Evolutionary conservation across 2,797 vertebrate species (phyloP).

Genomic region (Sebastes trivittatus): DNA sequence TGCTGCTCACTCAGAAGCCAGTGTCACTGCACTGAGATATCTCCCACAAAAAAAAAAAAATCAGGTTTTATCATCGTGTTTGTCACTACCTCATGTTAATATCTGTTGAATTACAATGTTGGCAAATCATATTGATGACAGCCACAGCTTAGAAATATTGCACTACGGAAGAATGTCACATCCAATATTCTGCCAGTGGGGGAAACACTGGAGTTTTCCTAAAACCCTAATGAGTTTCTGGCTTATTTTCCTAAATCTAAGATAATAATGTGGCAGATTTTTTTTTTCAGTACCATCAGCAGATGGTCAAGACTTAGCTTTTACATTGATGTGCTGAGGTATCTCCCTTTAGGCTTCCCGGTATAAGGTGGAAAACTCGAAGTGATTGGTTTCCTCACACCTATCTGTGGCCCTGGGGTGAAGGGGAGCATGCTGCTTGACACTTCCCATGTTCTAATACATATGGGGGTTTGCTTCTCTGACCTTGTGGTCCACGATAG

Average conservation of each 20-base stretch:
- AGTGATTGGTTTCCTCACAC: constrained; percentile 25
- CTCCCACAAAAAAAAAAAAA: constrained; percentile 23
- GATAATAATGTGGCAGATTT: constrained; percentile 5
- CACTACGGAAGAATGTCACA: constrained; percentile 13
- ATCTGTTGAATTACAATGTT: constrained; percentile 49
- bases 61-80: constrained; percentile 48
- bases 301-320: constrained; percentile 27
- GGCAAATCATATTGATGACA: constrained; percentile 52
- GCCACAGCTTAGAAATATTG: constrained; percentile 32
- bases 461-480: constrained; percentile 30
- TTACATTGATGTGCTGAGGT: background rate
- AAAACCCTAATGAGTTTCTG: background rate
- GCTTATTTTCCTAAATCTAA: background rate
- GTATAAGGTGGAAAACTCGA: constrained; percentile 17
- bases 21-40: constrained; percentile 47
- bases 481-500: constrained; percentile 41
- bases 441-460: constrained; percentile 16
- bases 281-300: background rate
- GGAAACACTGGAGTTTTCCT: background rate
- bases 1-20: constrained; percentile 35
- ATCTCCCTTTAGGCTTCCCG: background rate
- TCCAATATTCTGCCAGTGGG: constrained; percentile 9
- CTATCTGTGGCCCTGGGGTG: constrained; percentile 18
- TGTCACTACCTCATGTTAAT: constrained; percentile 50
- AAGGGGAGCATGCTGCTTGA: constrained; percentile 25